A percentile compares a stretch with the other conserved stretches of the same genome.
These are phyloP conservation scores for Indicator indicator DNA, from an alignment of 2,113 vertebrate species.

Conservation along the genomic window DNA sequence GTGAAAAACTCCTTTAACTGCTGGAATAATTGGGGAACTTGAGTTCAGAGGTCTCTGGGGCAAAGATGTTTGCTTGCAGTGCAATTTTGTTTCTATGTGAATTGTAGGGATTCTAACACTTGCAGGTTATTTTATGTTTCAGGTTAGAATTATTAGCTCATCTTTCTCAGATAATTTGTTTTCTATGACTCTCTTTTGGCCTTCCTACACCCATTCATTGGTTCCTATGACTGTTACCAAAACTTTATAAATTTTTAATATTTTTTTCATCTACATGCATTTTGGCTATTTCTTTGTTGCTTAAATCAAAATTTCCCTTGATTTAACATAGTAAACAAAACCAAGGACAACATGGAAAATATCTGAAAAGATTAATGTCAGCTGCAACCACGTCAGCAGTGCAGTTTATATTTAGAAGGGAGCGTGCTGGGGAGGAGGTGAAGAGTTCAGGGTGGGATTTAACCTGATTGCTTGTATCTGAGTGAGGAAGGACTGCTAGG, in stretches of 20 bases:
- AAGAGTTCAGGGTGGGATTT: constrained; percentile 67
- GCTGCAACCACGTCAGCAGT: constrained; percentile 58
- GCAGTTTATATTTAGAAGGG: constrained; percentile 66
- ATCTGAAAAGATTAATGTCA: constrained; percentile 67
- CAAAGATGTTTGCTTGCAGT: neutral
- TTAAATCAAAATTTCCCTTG: constrained; percentile 8
- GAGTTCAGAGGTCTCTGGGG: neutral
- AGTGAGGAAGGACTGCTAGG: neutral
- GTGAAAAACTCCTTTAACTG: neutral
- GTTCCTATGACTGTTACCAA: neutral
- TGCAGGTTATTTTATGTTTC: neutral
- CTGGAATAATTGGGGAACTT: neutral
- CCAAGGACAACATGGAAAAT: constrained; percentile 60
- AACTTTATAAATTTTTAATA: neutral
- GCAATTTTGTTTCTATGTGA: neutral
- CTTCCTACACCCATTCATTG: neutral
- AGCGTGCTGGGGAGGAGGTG: constrained; percentile 59
- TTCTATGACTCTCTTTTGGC: neutral
- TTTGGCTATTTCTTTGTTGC: neutral
- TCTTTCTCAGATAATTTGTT: neutral
- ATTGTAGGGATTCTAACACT: neutral
- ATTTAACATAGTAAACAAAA: constrained; percentile 53
- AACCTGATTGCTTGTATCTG: constrained; percentile 4
- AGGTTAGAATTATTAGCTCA: neutral
- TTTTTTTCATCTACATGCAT: neutral